Percentiles rank a stretch among this genome's conserved stretches.
Conservation (phyloP, 2,797 vertebrate genomes). For the Chanos chanos region DNA sequence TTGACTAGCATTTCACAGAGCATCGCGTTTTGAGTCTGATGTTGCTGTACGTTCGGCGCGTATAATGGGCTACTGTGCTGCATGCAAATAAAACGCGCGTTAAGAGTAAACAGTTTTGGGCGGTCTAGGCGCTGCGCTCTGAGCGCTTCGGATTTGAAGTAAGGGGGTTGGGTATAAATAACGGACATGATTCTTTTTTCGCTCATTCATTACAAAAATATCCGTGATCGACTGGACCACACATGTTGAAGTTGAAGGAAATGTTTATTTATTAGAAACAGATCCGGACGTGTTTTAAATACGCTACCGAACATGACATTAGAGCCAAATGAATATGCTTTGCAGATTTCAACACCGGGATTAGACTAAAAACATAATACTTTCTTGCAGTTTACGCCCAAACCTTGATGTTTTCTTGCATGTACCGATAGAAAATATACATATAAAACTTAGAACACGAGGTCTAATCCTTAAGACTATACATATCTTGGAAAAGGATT, state of each 20-base stretch:
- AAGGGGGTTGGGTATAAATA: slow-evolving; percentile 23
- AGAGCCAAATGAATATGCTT: neutral
- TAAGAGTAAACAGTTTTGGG: slow-evolving; percentile 35
- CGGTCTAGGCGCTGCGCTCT: slow-evolving; percentile 12
- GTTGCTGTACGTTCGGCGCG: slow-evolving; percentile 19
- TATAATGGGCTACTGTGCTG: slow-evolving; percentile 45
- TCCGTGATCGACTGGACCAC: slow-evolving; percentile 64
- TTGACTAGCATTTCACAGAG: slow-evolving; percentile 32
- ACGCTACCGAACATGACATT: slow-evolving; percentile 55
- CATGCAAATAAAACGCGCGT: slow-evolving; percentile 41
- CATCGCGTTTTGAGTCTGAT: slow-evolving; percentile 28
- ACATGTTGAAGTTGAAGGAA: slow-evolving; percentile 61
- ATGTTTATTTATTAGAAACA: slow-evolving; percentile 64
- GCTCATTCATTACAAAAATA: slow-evolving; percentile 42
- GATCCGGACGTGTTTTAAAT: slow-evolving; percentile 52
- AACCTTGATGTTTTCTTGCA: no score
- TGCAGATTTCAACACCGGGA: slow-evolving; percentile 16
- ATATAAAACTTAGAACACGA: no score
- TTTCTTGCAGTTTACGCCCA: no score
- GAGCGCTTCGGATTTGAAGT: neutral
- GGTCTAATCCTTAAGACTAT: no score
- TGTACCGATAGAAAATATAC: no score
- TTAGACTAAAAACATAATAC: slow-evolving; percentile 46
- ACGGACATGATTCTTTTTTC: slow-evolving; percentile 35
- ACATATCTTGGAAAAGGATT: no score